Conservation (phyloP, 64 coral and sea anemone species). For the Montipora foliosa region DNA sequence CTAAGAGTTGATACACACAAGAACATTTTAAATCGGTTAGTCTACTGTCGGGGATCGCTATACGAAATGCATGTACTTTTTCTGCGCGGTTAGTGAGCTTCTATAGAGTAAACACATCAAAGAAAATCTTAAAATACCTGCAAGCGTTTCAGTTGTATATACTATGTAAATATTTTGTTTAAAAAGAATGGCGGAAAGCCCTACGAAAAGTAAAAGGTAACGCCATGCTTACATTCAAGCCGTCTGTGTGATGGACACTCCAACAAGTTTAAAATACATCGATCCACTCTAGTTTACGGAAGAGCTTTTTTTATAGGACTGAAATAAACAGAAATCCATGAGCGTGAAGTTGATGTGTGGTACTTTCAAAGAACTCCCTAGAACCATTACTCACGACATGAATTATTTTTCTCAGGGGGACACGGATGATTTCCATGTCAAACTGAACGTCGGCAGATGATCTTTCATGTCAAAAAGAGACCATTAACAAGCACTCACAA, state of each 20-base stretch:
- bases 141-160: slow-evolving; percentile 22
- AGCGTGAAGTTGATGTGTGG: slow-evolving; percentile 4
- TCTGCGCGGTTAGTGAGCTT: background rate
- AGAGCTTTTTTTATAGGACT: slow-evolving; percentile 41
- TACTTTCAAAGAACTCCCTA: background rate
- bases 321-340: slow-evolving; percentile 36
- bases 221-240: slow-evolving; percentile 25
- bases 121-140: slow-evolving; percentile 39
- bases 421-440: no score
- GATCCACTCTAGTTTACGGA: slow-evolving; percentile 24
- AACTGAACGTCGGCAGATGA: background rate
- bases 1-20: background rate
- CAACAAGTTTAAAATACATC: slow-evolving; percentile 13
- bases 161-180: slow-evolving; percentile 50
- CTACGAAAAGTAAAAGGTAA: slow-evolving; percentile 16
- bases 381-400: background rate
- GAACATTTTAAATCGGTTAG: slow-evolving; percentile 13
- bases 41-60: background rate
- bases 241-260: slow-evolving; percentile 26
- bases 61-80: background rate
- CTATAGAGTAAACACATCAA: slow-evolving; percentile 20
- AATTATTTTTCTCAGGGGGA: background rate
- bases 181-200: slow-evolving; percentile 37
- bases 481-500: background rate
- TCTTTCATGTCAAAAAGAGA: background rate